Evolutionary conservation across 2,113 vertebrate genomes (phyloP).

Genomic region (Pyrgilauda ruficollis): DNA sequence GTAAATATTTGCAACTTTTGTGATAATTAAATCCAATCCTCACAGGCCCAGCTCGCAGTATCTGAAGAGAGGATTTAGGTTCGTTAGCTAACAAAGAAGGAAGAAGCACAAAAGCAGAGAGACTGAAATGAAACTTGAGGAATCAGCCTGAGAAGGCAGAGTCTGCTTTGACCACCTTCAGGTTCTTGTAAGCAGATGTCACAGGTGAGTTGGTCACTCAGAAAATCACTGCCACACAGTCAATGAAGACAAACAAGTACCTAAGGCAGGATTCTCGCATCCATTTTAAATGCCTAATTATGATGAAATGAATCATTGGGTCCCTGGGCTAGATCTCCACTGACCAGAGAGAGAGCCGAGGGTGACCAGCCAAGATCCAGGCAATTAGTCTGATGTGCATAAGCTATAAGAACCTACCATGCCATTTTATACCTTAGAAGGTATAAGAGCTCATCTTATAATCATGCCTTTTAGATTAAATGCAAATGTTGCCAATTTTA

Average conservation of each 20-base stretch:
- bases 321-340: background rate
- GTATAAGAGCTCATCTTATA: background rate
- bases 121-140: background rate
- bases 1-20: constrained; percentile 35
- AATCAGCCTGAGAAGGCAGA: background rate
- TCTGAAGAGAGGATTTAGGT: background rate
- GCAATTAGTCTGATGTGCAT: background rate
- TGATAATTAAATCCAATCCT: constrained; percentile 16
- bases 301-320: background rate
- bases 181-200: background rate
- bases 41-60: background rate
- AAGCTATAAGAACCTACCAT: background rate
- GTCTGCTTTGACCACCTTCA: background rate
- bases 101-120: background rate
- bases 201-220: background rate
- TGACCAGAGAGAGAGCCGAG: background rate
- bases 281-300: background rate
- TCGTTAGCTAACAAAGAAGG: background rate
- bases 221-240: background rate
- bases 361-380: background rate
- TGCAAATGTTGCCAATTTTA: background rate
- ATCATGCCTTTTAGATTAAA: background rate
- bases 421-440: background rate
- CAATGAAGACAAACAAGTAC: background rate
- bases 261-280: background rate